phyloP scores from a whole-genome alignment of 2,113 vertebrate species.

The Nycticorax nycticorax region DNA sequence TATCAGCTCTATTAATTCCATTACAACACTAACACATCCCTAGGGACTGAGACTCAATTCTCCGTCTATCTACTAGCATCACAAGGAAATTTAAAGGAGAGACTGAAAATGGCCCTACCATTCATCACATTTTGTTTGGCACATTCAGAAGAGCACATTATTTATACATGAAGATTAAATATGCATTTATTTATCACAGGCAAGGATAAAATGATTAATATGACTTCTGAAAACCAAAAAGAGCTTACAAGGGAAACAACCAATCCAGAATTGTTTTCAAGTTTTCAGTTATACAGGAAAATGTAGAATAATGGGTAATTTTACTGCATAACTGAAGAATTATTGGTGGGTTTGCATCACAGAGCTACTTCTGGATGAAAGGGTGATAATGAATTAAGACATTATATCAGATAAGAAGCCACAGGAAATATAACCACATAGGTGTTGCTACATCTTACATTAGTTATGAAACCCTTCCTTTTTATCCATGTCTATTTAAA shows the following conservation, averaged over 20 bases:
- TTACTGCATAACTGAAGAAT: neutral
- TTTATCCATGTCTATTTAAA: neutral
- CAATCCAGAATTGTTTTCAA: neutral
- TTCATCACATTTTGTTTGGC: constrained; percentile 6
- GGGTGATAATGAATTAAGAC: neutral
- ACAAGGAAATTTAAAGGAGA: constrained; percentile 45
- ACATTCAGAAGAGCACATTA: constrained; percentile 31
- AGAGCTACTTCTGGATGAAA: neutral
- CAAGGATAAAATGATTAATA: constrained; percentile 29
- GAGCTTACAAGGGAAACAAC: neutral
- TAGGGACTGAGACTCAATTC: constrained; percentile 6
- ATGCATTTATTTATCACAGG: constrained; percentile 39
- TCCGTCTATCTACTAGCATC: constrained; percentile 18
- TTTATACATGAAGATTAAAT: constrained; percentile 46
- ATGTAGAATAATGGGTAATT: neutral
- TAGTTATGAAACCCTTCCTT: neutral
- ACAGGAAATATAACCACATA: neutral
- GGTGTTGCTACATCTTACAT: neutral
- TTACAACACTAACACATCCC: neutral
- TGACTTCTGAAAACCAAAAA: constrained; percentile 3
- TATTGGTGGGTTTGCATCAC: neutral
- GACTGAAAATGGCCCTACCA: neutral
- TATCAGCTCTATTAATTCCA: constrained; percentile 51
- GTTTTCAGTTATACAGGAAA: neutral
- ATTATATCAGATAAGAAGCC: neutral